Evolutionary conservation across 1,140 invertebrate species (phyloP).

Genomic region (Brachionus calyciflorus): DNA sequence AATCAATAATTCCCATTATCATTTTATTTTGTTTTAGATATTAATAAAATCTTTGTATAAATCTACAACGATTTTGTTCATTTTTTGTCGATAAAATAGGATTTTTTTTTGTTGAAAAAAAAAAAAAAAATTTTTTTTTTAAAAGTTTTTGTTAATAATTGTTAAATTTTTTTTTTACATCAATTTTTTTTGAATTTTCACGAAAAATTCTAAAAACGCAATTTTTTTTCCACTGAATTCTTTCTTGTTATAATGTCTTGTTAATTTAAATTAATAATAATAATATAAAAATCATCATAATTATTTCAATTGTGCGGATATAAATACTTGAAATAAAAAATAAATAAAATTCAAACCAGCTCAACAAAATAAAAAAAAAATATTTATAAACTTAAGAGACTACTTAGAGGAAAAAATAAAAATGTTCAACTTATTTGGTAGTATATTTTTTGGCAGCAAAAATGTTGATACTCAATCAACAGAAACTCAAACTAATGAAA

Average conservation of each 20-base stretch:
- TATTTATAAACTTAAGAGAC: too few relatives aligned
- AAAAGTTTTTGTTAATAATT: not conserved
- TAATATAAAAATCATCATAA: too few relatives aligned
- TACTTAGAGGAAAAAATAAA: not conserved
- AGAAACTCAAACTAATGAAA: not conserved
- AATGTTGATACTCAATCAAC: not conserved
- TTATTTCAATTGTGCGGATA: slow-evolving; percentile 7
- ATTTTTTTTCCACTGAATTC: not conserved
- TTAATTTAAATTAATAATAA: slow-evolving; percentile 24
- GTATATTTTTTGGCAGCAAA: slow-evolving; percentile 4
- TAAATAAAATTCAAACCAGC: not conserved
- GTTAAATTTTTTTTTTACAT: not conserved
- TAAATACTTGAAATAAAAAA: slow-evolving; percentile 2
- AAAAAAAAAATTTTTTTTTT: too few relatives aligned
- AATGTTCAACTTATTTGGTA: slow-evolving; percentile 37
- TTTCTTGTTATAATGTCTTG: slow-evolving; percentile 43
- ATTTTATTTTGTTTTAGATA: too few relatives aligned
- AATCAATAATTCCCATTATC: too few relatives aligned
- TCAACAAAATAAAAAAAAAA: not conserved
- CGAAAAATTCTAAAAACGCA: slow-evolving; percentile 30
- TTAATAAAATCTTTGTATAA: too few relatives aligned
- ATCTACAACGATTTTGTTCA: too few relatives aligned
- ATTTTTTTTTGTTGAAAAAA: too few relatives aligned
- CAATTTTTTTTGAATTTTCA: slow-evolving; percentile 21
- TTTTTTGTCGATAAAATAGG: too few relatives aligned